phyloP scores from a whole-genome alignment of 2,888 invertebrate species.

The Fabriciana adippe region DNA sequence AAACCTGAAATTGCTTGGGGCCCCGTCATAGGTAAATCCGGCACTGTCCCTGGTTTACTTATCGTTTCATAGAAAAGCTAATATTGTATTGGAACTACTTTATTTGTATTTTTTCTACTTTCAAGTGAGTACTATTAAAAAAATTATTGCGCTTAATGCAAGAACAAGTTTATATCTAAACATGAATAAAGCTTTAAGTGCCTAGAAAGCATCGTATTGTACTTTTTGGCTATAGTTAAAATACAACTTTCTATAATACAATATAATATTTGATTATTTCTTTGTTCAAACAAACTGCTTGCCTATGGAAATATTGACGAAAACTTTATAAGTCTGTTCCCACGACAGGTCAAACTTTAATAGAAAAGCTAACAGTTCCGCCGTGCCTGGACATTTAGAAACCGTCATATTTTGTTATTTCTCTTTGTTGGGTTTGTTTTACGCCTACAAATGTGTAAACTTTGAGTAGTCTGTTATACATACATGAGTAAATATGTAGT shows the following conservation, averaged over 20 bases:
- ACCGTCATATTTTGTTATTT: slow-evolving; percentile 18
- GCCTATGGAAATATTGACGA: slow-evolving; percentile 17
- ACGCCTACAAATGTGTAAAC: slow-evolving; percentile 7
- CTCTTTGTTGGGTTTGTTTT: slow-evolving; percentile 17
- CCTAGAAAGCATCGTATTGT: slow-evolving; percentile 4
- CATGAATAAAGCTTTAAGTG: slow-evolving; percentile 14
- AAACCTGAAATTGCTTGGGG: too few relatives aligned
- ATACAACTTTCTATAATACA: slow-evolving; percentile 13
- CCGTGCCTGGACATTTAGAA: slow-evolving; percentile 29
- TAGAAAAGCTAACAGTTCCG: slow-evolving; percentile 34
- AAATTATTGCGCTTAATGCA: slow-evolving; percentile 16
- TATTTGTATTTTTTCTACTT: background rate
- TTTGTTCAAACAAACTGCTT: slow-evolving; percentile 22
- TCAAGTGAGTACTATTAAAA: slow-evolving; percentile 15
- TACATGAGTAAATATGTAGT: background rate
- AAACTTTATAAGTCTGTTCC: slow-evolving; percentile 19
- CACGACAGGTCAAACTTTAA: slow-evolving; percentile 33
- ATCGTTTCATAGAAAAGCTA: slow-evolving; percentile 6
- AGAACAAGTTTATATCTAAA: slow-evolving; percentile 29
- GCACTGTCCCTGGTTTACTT: slow-evolving; percentile 1
- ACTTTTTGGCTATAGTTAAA: slow-evolving; percentile 13
- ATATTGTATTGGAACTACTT: background rate
- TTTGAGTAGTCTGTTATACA: background rate
- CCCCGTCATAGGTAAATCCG: too few relatives aligned
- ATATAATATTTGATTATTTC: slow-evolving; percentile 11